Evolutionary conservation across 2,113 vertebrate species (phyloP), one percentile per base, ranked within the genome.

Genomic region (Romanogobio albipinnatus): DNA sequence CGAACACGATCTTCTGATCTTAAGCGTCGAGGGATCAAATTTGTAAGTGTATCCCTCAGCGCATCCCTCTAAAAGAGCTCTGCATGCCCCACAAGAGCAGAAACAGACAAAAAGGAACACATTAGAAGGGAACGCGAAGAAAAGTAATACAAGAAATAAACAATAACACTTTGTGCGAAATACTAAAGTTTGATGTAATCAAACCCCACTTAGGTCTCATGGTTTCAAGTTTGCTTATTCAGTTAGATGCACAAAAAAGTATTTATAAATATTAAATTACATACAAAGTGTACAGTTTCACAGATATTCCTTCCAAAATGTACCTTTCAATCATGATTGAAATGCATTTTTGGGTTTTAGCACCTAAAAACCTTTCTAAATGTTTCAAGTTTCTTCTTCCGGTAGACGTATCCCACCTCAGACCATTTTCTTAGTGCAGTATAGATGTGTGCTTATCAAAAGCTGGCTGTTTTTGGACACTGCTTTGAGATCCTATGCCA

Each of bases 331-430:
- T 66, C 1, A 36, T 14, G 19, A 53, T 10, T 39, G n/a, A 61
- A 88, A 86, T 22, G 4, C 17, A 56, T 76, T 33, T 39, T n/a
- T 56, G 26, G 14, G 68, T 53, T 61, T 43, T 53, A 53, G 24
- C 59, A 51, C 22, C 36, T 83, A 68, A 85, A 49, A 49, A 82
- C 14, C 49, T 22, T 62, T 45, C 1, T 24, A 49, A 66, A 29
- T 75, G 10, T 10, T 66, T 90, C 81, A 90, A 81, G 89, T 91
- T 85, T 88, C 66, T 81, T 45, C n/a, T 84, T 58, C 19, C 26
- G 45, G 81, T 66, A 76, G 17, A 76, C 33, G 75, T 70, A 61
- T 58, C 5, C 49, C 80, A 56, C 24, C 45, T 36, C 17, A 70
- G 49, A 78, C 53, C 0, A 10, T 9, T 10, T 43, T 76, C 5